These are phyloP conservation scores for Cheilosia variabilis DNA, from an alignment of 2,888 invertebrate species.

Conservation along the genomic window DNA sequence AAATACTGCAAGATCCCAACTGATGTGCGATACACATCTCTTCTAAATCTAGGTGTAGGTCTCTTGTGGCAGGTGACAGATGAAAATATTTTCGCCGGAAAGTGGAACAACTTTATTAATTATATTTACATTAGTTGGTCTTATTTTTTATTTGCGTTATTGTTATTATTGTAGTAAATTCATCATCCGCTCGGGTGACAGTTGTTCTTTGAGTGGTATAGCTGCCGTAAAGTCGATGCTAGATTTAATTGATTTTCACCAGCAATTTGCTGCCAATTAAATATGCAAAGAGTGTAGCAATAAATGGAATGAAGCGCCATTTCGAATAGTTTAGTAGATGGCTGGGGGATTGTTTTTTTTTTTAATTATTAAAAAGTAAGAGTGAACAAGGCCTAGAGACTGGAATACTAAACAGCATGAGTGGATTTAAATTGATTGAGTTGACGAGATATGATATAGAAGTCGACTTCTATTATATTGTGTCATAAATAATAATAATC, in stretches of 20 bases:
- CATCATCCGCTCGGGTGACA: constrained; percentile 21
- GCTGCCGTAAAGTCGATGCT: background rate
- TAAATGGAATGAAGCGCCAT: constrained; percentile 46
- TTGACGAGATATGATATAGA: constrained; percentile 12
- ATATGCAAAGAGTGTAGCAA: constrained; percentile 35
- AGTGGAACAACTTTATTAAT: constrained; percentile 61
- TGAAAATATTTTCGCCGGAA: constrained; percentile 23
- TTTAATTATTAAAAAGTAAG: constrained; percentile 58
- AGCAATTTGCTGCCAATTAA: constrained; percentile 30
- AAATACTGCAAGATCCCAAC: constrained; percentile 1
- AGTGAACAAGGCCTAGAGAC: constrained; percentile 37
- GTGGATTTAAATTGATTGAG: constrained; percentile 24
- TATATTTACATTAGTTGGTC: constrained; percentile 29
- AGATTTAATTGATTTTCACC: constrained; percentile 25
- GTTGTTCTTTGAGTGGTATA: background rate
- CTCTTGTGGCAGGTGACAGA: constrained; percentile 39
- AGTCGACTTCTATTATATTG: background rate
- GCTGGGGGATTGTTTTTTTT: constrained; percentile 12
- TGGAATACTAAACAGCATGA: constrained; percentile 36
- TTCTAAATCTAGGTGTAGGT: constrained; percentile 58
- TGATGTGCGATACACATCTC: constrained; percentile 23
- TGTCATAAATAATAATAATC: constrained; percentile 22
- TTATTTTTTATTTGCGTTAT: constrained; percentile 33
- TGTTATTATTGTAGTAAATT: constrained; percentile 20
- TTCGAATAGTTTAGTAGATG: constrained; percentile 8